These are phyloP conservation scores for Drosophila willistoni DNA, from an alignment of 1,140 invertebrate species.

Conservation along the genomic window DNA sequence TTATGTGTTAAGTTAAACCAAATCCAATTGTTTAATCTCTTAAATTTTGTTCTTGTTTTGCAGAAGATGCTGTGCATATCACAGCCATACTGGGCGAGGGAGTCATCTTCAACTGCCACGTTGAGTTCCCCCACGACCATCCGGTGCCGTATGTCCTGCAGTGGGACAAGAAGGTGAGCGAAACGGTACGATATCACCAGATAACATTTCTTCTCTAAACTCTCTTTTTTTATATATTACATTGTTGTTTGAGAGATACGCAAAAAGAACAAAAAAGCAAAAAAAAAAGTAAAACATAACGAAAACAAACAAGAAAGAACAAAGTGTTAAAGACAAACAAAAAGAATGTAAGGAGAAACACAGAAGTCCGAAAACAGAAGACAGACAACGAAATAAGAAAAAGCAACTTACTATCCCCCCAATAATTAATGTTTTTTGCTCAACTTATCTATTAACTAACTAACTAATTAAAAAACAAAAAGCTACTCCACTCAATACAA, in stretches of 20 bases:
- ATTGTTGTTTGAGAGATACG: constrained; percentile 76
- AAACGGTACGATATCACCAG: constrained; percentile 91
- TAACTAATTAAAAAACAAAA: constrained; percentile 7
- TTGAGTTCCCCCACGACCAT: constrained; percentile 96
- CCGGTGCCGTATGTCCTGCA: constrained; percentile 97
- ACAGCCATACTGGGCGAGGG: constrained; percentile 97
- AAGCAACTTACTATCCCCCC: background rate
- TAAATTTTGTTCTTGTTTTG: constrained; percentile 49
- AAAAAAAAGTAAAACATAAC: constrained; percentile 60
- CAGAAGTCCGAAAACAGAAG: constrained; percentile 6
- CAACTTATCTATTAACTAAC: constrained; percentile 2
- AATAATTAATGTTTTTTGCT: constrained; percentile 11
- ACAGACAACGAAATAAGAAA: constrained; percentile 4
- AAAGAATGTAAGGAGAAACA: constrained; percentile 6
- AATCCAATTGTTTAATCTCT: background rate
- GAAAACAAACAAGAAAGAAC: constrained; percentile 16
- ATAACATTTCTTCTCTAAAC: constrained; percentile 86
- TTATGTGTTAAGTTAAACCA: too few relatives aligned
- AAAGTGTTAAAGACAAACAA: background rate
- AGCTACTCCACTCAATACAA: constrained; percentile 15
- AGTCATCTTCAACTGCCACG: constrained; percentile 97
- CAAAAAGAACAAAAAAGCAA: constrained; percentile 75
- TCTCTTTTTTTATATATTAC: constrained; percentile 83
- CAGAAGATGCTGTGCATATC: constrained; percentile 96
- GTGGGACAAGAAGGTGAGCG: constrained; percentile 99